Evolutionary conservation across 2,888 invertebrate species (phyloP), one percentile per base, ranked within the genome.

Genomic region (Odiellus spinosus): DNA sequence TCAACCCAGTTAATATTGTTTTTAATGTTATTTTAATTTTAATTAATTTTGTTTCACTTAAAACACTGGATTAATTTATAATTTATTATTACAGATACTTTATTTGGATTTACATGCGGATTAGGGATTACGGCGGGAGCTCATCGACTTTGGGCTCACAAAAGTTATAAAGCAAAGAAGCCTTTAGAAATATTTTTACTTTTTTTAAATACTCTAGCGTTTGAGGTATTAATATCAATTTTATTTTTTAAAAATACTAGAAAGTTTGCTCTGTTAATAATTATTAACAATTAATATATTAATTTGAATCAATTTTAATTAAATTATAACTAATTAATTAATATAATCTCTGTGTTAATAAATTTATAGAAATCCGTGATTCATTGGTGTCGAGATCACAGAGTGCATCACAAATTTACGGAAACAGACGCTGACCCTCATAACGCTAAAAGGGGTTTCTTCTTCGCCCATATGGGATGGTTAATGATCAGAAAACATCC

Each of bases 401-500:
- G 63, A 36, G 62, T 60, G 45, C 63, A 63, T 47, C 63, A 63
- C 56, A 63, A 63, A 47, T 63, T 63, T 59, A 62, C 63, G 11
- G 63, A 63, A 45, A 63, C 63, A 3, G 58, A 63, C 48, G 62
- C 61, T 14, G 63, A 63, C 47, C 63, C 63, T 19, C 63, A 63
- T 52, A 62, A 62, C 53, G 58, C 59, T 19, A 55, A 53, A n/a
- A 53, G 64, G 20, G 70, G 70, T 8, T 68, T 70, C 59, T 69
- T 71, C 61, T 70, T 69, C 54, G 57, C 70, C n/a, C 70, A 70
- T 54, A 61, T 69, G 52, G 71, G 71, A 39, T 71, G 71, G 71
- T 58, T 71, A 42, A 50, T 70, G 40, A 61, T 64, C 14, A 59
- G 61, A 43, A 70, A 71, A 56, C 70, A 70, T 53, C 67, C 65